A percentile compares a stretch with the other conserved stretches of the same genome.
phyloP scores from a whole-genome alignment of 1,140 invertebrate species.

The Brachionus paranguensis region DNA sequence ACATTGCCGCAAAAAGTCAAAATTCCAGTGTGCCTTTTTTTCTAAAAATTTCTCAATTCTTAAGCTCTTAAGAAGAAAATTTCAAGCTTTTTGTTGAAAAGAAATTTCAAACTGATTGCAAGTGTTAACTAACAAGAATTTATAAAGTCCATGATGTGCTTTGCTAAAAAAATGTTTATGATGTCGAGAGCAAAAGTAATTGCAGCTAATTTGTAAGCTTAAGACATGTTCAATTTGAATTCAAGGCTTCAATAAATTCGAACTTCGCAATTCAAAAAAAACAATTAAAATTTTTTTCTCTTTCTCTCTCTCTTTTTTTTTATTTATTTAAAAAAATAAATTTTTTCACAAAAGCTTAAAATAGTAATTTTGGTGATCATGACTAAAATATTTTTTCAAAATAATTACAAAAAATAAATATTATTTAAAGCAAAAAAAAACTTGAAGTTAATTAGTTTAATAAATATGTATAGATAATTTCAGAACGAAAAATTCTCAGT shows the following conservation, averaged over 20 bases:
- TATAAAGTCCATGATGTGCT: background rate
- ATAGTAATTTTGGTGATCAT: background rate
- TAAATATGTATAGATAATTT: background rate
- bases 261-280: background rate
- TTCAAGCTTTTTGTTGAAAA: slow-evolving; percentile 13
- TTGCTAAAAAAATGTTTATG: background rate
- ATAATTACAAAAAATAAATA: background rate
- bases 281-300: background rate
- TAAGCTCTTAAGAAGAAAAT: background rate
- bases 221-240: background rate
- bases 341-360: background rate
- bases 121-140: background rate
- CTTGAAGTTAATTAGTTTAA: background rate
- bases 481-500: background rate
- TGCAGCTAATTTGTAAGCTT: background rate
- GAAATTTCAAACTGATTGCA: background rate
- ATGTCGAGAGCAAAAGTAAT: background rate
- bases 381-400: background rate
- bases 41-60: background rate
- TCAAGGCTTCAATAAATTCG: background rate
- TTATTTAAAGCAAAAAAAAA: background rate
- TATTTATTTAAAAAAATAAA: background rate
- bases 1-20: background rate
- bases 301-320: background rate
- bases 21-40: slow-evolving; percentile 4